Conservation (phyloP, 1,140 invertebrate species). For the Ceratoteleas bidentatus region DNA sequence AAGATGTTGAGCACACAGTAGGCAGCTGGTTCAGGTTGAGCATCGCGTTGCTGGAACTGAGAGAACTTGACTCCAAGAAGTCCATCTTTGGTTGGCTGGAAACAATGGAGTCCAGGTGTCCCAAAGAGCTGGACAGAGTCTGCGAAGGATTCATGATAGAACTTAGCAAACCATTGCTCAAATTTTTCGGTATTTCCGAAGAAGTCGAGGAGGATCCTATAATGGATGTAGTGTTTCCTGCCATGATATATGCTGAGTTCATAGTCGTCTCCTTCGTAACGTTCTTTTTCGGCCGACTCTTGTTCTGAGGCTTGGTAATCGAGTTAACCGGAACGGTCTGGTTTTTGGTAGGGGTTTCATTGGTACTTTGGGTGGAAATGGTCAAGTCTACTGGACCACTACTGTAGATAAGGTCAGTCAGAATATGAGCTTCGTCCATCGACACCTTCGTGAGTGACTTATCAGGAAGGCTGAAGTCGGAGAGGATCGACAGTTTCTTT, state of each 20-base stretch:
- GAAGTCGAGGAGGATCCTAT: background rate
- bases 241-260: constrained; percentile 15
- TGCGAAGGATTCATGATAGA: background rate
- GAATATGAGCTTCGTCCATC: constrained; percentile 6
- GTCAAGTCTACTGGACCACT: constrained; percentile 24
- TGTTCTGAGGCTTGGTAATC: constrained; percentile 2
- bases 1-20: constrained; percentile 3
- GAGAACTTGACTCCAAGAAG: background rate
- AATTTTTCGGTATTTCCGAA: no score
- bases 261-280: constrained; percentile 12
- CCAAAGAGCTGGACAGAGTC: background rate
- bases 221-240: constrained; percentile 10
- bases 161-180: no score
- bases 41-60: background rate
- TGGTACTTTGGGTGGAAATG: background rate
- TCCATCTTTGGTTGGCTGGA: background rate
- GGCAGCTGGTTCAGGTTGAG: background rate
- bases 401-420: background rate
- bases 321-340: background rate
- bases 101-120: background rate
- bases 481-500: background rate
- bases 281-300: constrained; percentile 18
- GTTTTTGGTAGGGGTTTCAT: background rate
- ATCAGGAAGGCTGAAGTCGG: background rate
- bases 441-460: background rate